A percentile compares a stretch with the other conserved stretches of the same genome.
Conservation (phyloP, 2,113 vertebrate species). For the Grammomys surdaster region DNA sequence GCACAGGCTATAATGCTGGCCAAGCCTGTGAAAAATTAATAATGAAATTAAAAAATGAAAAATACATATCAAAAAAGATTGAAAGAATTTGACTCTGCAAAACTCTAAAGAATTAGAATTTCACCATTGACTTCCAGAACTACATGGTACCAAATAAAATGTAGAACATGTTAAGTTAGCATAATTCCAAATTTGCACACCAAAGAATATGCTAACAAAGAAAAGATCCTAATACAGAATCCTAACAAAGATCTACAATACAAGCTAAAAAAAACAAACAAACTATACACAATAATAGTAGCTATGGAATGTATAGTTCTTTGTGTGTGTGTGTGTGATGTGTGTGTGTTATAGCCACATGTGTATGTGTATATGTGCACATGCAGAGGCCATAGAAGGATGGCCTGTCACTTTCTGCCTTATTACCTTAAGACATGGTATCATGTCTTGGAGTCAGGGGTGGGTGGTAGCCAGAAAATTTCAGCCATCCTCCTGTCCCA, state of each 20-base stretch:
- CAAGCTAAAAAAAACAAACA: not conserved
- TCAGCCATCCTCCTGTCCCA: not conserved
- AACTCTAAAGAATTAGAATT: conserved; percentile 6
- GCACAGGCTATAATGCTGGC: not conserved
- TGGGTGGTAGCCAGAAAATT: not conserved
- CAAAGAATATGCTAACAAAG: not conserved
- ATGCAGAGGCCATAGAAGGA: not conserved
- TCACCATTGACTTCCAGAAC: not conserved
- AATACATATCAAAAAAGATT: conserved; percentile 25
- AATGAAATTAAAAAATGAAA: not conserved
- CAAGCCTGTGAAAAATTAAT: not conserved
- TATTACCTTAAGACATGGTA: not conserved
- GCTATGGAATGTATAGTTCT: not conserved
- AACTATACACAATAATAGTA: not conserved
- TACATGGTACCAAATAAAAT: not conserved
- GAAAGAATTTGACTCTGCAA: not conserved
- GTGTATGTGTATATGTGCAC: not conserved
- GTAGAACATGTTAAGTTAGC: not conserved
- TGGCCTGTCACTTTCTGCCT: not conserved
- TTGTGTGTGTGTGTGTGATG: not conserved
- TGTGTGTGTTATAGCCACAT: not conserved
- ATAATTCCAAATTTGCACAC: not conserved
- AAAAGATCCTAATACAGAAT: not conserved
- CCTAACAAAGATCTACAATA: not conserved
- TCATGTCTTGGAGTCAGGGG: not conserved